A percentile compares a stretch with the other conserved stretches of the same genome.
These are phyloP conservation scores for Chiroxiphia lanceolata DNA, from an alignment of 2,797 vertebrate genomes.

Conservation along the genomic window DNA sequence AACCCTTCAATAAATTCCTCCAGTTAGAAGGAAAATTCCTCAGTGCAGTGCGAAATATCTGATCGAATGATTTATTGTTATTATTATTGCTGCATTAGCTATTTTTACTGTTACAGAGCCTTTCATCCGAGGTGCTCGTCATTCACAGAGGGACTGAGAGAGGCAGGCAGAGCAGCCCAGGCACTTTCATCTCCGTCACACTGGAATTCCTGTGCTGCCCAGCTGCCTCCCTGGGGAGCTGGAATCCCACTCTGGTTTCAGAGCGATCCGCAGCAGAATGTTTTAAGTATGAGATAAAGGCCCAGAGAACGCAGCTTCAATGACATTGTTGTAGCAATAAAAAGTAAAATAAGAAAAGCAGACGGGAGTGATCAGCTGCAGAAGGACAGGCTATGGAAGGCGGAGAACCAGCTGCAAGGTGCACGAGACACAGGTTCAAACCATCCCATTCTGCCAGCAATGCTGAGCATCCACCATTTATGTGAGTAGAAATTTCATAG, in stretches of 20 bases:
- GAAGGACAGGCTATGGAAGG: not conserved
- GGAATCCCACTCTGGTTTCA: conserved; percentile 18
- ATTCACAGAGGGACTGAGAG: not conserved
- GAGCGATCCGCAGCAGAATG: not conserved
- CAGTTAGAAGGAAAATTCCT: not conserved
- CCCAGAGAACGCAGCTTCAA: not conserved
- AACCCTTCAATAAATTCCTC: not conserved
- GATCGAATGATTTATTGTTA: not conserved
- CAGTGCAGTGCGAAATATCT: not conserved
- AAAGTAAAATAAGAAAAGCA: not conserved
- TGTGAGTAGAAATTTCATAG: not conserved
- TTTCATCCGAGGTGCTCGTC: not conserved
- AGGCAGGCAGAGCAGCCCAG: not conserved
- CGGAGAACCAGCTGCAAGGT: conserved; percentile 20
- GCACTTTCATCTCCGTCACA: not conserved
- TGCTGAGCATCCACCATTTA: not conserved
- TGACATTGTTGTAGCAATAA: not conserved
- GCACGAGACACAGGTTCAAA: not conserved
- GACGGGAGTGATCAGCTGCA: not conserved
- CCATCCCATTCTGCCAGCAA: not conserved
- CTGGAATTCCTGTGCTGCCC: not conserved
- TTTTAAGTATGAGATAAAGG: not conserved
- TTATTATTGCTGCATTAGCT: not conserved
- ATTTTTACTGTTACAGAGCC: not conserved
- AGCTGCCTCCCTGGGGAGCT: not conserved